Percentiles rank a stretch among this genome's conserved stretches.
These are phyloP conservation scores for Stenodera caucasica DNA, from an alignment of 2,888 invertebrate genomes.

Conservation along the genomic window DNA sequence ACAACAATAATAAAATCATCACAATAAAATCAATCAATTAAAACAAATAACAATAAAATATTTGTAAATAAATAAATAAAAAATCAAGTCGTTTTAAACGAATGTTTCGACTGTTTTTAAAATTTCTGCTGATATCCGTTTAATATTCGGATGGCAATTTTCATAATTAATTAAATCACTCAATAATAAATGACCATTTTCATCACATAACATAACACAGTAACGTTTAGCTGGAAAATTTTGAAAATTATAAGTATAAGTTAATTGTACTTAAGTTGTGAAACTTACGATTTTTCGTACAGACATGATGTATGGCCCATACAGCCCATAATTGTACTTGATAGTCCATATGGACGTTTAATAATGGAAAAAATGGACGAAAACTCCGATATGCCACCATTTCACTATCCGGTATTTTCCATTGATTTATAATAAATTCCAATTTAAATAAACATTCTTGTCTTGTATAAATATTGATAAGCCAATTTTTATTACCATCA, in stretches of 20 bases:
- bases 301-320: conserved; percentile 79
- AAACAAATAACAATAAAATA: conserved; percentile 9
- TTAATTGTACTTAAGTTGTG: neutral
- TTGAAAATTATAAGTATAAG: conserved; percentile 7
- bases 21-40: conserved; percentile 5
- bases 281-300: conserved; percentile 69
- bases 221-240: conserved; percentile 64
- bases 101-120: conserved; percentile 39
- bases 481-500: conserved; percentile 62
- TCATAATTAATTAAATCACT: conserved; percentile 51
- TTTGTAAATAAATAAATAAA: neutral
- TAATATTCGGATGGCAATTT: conserved; percentile 44
- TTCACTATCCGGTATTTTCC: conserved; percentile 71
- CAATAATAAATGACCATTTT: conserved; percentile 63
- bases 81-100: no score
- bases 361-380: conserved; percentile 70
- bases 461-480: conserved; percentile 42
- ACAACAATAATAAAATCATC: conserved; percentile 12
- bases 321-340: conserved; percentile 76
- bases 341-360: conserved; percentile 62
- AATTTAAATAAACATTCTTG: conserved; percentile 58
- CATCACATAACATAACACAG: conserved; percentile 66
- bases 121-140: conserved; percentile 42
- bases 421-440: conserved; percentile 62
- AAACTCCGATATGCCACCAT: conserved; percentile 77